Evolutionary conservation across 2,113 vertebrate species (phyloP), one percentile per base, ranked within the genome.

Genomic region (Lasiurus borealis): DNA sequence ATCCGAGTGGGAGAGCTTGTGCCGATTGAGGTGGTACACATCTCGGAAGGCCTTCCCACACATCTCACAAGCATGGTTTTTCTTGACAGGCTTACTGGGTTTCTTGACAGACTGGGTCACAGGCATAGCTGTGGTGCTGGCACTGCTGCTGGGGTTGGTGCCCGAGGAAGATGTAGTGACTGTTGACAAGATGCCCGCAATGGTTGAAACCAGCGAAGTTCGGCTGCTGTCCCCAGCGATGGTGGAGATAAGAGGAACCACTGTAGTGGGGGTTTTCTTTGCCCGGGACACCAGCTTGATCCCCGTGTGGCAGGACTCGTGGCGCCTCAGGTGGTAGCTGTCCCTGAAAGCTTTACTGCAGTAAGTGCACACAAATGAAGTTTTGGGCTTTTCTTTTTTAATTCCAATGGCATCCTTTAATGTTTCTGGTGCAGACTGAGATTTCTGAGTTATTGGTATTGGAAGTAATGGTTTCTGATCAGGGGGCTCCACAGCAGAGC

Each of bases 281-380:
- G 99, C 98, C 98, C 99, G 98, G 64, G 99, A 99, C 97, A 99
- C 99, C 99, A 99, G 99, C 98, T 99, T 99, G 97, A 99, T 99
- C 90, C 99, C 99, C 72, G 99, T 99, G 98, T 99, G 99, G 98
- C 99, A 99, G 95, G 99, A 99, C 97, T 99, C 99, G 0, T 99
- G 99, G 97, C 99, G 99, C 96, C 99, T 99, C 97, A 99, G 98
- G 98, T 99, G 99, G 98, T 99, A 99, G 98, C 99, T 99, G 98
- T 99, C 99, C 97, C 99, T 99, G 98, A 99, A 99, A 95, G 99
- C 99, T 98, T 99, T 99, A 98, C 99, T 99, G 98, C 99, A 99
- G 98, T 99, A 99, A 97, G 99, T 99, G 94, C 99, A 99, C 97
- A 99, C 99, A 97, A 99, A 99, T 68, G 99, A 99, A 57, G 99